Percentiles rank a stretch among this genome's conserved stretches.
Evolutionary conservation across 2,113 vertebrate genomes (phyloP).

Genomic region (Tiliqua scincoides): DNA sequence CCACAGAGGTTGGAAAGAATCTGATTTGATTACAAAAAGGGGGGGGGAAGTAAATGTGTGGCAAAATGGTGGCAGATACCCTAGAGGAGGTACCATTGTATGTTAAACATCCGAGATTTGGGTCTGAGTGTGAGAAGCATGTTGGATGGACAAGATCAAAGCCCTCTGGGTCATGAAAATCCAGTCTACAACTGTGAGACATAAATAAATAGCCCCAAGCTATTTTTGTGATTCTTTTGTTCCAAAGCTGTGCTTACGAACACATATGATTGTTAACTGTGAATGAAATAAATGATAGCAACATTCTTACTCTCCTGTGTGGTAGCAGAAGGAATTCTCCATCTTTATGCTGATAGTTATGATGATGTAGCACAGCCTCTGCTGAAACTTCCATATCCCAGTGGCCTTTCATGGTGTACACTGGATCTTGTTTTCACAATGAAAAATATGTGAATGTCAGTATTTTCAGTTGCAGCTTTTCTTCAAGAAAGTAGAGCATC

Average conservation of each 20-base stretch:
- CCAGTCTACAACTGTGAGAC: neutral
- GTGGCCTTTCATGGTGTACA: neutral
- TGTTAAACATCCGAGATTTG: neutral
- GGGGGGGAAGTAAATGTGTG: neutral
- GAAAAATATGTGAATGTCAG: constrained; percentile 16
- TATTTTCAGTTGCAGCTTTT: neutral
- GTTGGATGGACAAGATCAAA: neutral
- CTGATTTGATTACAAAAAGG: neutral
- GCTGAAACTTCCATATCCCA: constrained; percentile 18
- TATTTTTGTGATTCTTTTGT: neutral
- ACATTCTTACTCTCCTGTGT: constrained; percentile 30
- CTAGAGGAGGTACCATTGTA: neutral
- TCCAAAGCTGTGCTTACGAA: neutral
- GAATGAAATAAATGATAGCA: constrained; percentile 2
- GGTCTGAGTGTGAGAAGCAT: neutral
- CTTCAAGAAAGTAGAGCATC: constrained; percentile 52
- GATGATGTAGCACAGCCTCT: constrained; percentile 14
- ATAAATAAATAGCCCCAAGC: constrained; percentile 12
- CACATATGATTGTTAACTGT: constrained; percentile 11
- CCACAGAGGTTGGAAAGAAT: neutral
- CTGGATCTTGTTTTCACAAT: constrained; percentile 24
- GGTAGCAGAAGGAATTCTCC: constrained; percentile 13
- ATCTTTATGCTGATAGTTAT: constrained; percentile 1
- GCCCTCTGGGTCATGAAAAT: constrained; percentile 2
- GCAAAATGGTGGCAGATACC: neutral